Conservation (phyloP, 2,797 vertebrate species). For the Leptoclinus maculatus region DNA sequence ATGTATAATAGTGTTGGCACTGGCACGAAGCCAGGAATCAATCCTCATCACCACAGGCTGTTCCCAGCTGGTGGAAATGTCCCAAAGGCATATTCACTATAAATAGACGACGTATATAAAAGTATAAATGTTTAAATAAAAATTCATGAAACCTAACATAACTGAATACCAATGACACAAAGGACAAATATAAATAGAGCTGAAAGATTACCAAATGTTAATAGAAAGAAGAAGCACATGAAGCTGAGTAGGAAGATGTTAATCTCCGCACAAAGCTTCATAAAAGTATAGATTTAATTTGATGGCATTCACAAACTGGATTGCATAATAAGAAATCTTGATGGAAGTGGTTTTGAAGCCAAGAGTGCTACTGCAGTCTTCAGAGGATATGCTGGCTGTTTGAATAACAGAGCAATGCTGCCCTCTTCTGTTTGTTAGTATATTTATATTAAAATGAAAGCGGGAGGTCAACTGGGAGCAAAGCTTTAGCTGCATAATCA, state of each 20-base stretch:
- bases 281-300: not conserved
- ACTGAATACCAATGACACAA: constrained; percentile 9
- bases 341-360: constrained; percentile 24
- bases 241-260: not conserved
- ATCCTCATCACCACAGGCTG: constrained; percentile 53
- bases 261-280: not conserved
- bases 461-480: not conserved
- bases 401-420: constrained; percentile 54
- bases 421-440: constrained; percentile 63
- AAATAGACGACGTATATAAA: constrained; percentile 28
- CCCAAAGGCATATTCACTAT: constrained; percentile 25
- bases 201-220: not conserved
- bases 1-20: constrained; percentile 46
- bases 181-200: constrained; percentile 10
- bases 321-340: constrained; percentile 4
- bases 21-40: constrained; percentile 54
- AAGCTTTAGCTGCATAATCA: not conserved
- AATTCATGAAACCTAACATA: constrained; percentile 19
- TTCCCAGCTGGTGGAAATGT: constrained; percentile 53
- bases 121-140: constrained; percentile 16
- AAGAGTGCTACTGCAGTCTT: constrained; percentile 27
- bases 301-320: constrained; percentile 14
- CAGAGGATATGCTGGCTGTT: not conserved
- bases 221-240: not conserved
- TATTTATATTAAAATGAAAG: not conserved